Evolutionary conservation across 2,888 invertebrate species (phyloP), one percentile per base, ranked within the genome.

Genomic region (Oeneis ivallda): DNA sequence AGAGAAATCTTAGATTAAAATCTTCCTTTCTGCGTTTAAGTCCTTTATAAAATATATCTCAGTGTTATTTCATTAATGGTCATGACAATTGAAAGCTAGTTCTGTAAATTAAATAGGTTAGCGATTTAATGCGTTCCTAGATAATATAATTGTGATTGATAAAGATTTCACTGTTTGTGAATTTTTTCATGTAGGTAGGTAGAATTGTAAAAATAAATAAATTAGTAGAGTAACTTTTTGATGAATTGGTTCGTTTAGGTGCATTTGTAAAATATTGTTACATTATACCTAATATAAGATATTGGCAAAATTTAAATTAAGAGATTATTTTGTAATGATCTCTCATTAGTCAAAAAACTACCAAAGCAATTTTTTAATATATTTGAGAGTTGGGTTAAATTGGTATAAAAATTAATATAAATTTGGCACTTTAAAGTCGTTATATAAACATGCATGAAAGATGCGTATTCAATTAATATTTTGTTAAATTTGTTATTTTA

Each of bases 401-500:
- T 66, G 65, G 60, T 49, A 60, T 63, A 65, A 54, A 67, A 70
- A 65, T 67, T 65, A 70, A 70, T 69, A 69, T 68, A 66, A 66
- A 66, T 67, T 69, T 63, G 64, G 62, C 74, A 76, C 69, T 69
- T 64, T 72, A 66, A 62, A 66, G 64, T 67, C 62, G 65, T 66
- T 66, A 64, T 45, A 63, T 45, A 26, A 68, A 70, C 66, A 61
- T 64, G 65, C 65, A 64, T 67, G 53, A 63, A 60, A 64, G 67
- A 71, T 67, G 70, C 62, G 67, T 71, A 68, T 74, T 76, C 75
- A 77, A 73, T 75, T 81, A 26, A 26, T 26, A 81, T 82, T 84
- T 81, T 83, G 84, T 85, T 85, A 80, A 81, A 83, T 81, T 85
- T 85, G 85, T 86, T 87, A 82, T 84, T 76, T 75, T 77, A 76